A percentile compares a stretch with the other conserved stretches of the same genome.
These are phyloP conservation scores for Metacarcinus magister DNA, from an alignment of 2,888 invertebrate genomes.

Conservation along the genomic window DNA sequence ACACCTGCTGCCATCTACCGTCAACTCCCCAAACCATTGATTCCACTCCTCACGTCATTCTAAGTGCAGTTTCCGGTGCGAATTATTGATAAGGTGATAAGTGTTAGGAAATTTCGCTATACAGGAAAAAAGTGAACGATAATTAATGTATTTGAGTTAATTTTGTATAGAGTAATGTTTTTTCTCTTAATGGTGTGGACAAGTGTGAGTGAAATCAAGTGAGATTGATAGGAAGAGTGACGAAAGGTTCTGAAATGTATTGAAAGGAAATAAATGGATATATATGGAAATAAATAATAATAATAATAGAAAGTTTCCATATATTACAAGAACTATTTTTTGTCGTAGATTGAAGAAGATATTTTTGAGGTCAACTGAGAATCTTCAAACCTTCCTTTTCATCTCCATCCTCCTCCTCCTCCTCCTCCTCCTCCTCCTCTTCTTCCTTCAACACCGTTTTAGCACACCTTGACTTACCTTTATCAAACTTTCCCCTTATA, in stretches of 20 bases:
- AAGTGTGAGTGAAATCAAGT: background rate
- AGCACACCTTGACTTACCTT: background rate
- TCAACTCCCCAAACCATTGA: background rate
- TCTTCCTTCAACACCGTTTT: background rate
- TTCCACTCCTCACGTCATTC: background rate
- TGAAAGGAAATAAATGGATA: too few species aligned
- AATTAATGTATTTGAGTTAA: background rate
- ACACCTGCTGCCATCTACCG: slow-evolving; percentile 8
- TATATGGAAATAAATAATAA: too few species aligned
- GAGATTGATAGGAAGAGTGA: background rate
- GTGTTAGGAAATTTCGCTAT: background rate
- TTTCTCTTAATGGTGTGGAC: background rate
- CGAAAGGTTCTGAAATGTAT: too few species aligned
- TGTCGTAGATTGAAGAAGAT: background rate
- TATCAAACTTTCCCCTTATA: background rate
- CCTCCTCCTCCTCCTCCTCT: background rate
- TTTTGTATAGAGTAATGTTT: background rate
- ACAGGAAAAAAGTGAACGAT: background rate
- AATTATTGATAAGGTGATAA: background rate
- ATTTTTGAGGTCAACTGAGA: too few species aligned
- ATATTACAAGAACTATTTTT: background rate
- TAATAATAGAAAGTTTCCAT: background rate
- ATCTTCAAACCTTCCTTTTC: background rate
- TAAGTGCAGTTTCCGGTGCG: background rate
- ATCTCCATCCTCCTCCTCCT: background rate